Evolutionary conservation across 2,797 vertebrate species (phyloP).

Genomic region (Enteromius unitaeniatus): DNA sequence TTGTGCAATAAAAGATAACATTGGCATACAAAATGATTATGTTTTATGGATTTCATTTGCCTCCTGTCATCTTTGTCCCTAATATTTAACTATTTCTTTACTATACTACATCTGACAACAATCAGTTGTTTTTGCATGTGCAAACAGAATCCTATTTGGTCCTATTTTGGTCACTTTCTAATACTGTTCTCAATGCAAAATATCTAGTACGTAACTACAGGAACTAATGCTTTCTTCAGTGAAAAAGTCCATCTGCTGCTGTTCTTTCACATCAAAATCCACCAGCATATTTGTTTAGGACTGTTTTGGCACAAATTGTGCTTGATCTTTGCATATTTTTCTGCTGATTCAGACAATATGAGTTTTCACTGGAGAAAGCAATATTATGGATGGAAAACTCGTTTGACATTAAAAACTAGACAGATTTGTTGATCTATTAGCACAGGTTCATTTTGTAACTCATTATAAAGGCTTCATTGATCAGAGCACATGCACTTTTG

Average conservation of each 20-base stretch:
- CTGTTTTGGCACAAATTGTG: background rate
- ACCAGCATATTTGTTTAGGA: background rate
- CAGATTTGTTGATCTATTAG: background rate
- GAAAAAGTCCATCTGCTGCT: background rate
- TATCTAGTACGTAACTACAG: background rate
- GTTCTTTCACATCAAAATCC: background rate
- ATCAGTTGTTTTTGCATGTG: background rate
- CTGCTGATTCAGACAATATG: background rate
- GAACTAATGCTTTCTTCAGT: background rate
- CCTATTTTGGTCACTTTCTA: background rate
- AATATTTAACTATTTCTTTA: background rate
- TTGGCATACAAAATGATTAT: slow-evolving; percentile 75
- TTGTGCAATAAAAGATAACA: slow-evolving; percentile 86
- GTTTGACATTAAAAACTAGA: background rate
- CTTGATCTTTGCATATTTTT: background rate
- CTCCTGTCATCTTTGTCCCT: background rate
- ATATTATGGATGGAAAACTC: background rate
- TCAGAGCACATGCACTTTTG: background rate
- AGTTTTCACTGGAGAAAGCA: background rate
- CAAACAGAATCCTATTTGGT: background rate
- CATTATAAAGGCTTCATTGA: background rate
- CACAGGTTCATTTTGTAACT: background rate
- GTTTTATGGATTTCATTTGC: slow-evolving; percentile 66
- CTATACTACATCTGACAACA: background rate
- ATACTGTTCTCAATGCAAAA: background rate